Evolutionary conservation across 2,888 invertebrate species (phyloP).

Genomic region (Junonia oenone): DNA sequence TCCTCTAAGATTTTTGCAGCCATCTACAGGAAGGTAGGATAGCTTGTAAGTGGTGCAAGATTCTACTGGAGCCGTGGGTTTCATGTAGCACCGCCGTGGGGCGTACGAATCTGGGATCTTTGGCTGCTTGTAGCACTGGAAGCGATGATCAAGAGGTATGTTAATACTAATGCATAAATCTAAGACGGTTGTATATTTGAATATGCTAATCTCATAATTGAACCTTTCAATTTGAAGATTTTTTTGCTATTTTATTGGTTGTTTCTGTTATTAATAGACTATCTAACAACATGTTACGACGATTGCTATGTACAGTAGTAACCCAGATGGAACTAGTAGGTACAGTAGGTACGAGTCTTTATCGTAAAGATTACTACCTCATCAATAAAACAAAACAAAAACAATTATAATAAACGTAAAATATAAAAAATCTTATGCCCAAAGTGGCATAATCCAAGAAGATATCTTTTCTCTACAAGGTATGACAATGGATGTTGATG

Average conservation of each 20-base stretch:
- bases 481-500: too few relatives aligned
- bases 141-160: not conserved
- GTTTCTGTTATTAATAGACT: too few relatives aligned
- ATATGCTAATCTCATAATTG: not conserved
- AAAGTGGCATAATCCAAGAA: not conserved
- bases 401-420: too few relatives aligned
- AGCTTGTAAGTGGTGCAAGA: slow-evolving; percentile 82
- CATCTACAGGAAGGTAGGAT: slow-evolving; percentile 78
- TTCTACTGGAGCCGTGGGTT: slow-evolving; percentile 80
- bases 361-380: too few relatives aligned
- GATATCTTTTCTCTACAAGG: not conserved
- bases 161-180: too few relatives aligned
- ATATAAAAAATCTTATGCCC: not conserved
- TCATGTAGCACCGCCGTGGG: slow-evolving; percentile 75
- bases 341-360: too few relatives aligned
- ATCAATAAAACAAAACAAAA: too few relatives aligned
- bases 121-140: slow-evolving; percentile 77
- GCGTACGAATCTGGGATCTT: slow-evolving; percentile 78
- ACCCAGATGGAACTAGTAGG: too few relatives aligned
- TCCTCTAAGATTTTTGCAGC: slow-evolving; percentile 59
- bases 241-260: too few relatives aligned
- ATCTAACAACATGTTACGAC: too few relatives aligned
- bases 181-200: not conserved
- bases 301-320: too few relatives aligned
- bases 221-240: too few relatives aligned